phyloP scores from a whole-genome alignment of 1,140 invertebrate genomes.

The Wasmannia auropunctata region DNA sequence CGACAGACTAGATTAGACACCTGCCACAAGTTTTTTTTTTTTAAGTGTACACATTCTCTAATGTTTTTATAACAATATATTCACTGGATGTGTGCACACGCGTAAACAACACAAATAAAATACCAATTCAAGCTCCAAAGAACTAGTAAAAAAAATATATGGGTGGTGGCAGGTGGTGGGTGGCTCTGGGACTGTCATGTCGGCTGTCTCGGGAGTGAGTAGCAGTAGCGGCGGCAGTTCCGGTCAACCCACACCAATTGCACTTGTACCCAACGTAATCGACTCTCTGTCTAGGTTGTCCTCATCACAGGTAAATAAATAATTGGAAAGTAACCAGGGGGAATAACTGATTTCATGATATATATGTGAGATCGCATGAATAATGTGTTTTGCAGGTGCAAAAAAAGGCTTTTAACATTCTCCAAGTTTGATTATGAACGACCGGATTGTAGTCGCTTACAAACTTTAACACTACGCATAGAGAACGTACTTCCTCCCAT shows the following conservation, averaged over 20 bases:
- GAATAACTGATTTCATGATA: conserved; percentile 65
- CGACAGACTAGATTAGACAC: neutral
- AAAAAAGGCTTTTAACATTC: conserved; percentile 62
- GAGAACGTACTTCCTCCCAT: neutral
- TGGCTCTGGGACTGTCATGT: conserved; percentile 83
- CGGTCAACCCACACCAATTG: conserved; percentile 84
- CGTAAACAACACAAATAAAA: conserved; percentile 56
- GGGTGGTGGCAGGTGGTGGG: conserved; percentile 84
- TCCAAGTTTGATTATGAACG: conserved; percentile 26
- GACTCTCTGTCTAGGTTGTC: conserved; percentile 83
- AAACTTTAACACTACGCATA: conserved; percentile 49
- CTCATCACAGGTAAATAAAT: conserved; percentile 81
- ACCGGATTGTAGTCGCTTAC: conserved; percentile 52
- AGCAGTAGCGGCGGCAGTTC: conserved; percentile 83
- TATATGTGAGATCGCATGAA: conserved; percentile 68
- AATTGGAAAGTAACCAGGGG: conserved; percentile 69
- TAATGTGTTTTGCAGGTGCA: conserved; percentile 62
- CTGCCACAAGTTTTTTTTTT: neutral
- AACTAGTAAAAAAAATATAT: conserved; percentile 77
- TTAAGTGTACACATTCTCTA: neutral
- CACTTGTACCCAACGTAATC: conserved; percentile 86
- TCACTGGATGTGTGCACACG: neutral
- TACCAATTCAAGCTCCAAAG: conserved; percentile 49
- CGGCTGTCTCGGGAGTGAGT: conserved; percentile 83
- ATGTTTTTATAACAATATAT: neutral